phyloP scores from a whole-genome alignment of 37 sponge, comb jelly and placozoan genomes.

The Spongilla lacustris region DNA sequence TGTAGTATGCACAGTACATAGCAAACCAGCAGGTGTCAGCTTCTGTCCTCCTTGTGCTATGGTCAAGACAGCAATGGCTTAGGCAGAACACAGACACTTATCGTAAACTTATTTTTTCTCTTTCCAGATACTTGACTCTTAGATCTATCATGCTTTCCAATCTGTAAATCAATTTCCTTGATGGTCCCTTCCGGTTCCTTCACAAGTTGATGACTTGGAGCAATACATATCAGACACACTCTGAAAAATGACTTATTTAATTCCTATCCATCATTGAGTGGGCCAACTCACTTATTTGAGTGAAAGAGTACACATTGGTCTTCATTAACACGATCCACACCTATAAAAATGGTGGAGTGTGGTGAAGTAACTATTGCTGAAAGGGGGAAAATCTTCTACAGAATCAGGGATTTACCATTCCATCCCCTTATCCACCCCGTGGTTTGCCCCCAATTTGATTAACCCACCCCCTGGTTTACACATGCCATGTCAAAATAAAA shows the following conservation, averaged over 20 bases:
- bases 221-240: slow-evolving; percentile 59
- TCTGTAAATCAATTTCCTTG: slow-evolving; percentile 38
- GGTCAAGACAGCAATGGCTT: neutral
- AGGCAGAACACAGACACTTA: neutral
- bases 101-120: slow-evolving; percentile 69
- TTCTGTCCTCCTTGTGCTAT: slow-evolving; percentile 62
- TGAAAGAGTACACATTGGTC: slow-evolving; percentile 32
- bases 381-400: no score
- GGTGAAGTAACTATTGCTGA: no score
- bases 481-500: no score
- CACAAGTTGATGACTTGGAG: slow-evolving; percentile 51
- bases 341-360: no score
- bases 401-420: no score
- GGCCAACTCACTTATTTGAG: slow-evolving; percentile 18
- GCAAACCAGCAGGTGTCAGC: slow-evolving; percentile 35
- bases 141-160: slow-evolving; percentile 24
- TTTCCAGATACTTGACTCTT: slow-evolving; percentile 59
- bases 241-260: slow-evolving; percentile 7
- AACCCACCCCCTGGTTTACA: no score
- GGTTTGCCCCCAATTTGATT: no score
- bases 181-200: slow-evolving; percentile 23
- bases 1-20: slow-evolving; percentile 44
- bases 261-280: neutral
- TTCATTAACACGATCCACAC: neutral
- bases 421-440: no score